Evolutionary conservation across 1,140 invertebrate species (phyloP).

Genomic region (Theocolax elegans): DNA sequence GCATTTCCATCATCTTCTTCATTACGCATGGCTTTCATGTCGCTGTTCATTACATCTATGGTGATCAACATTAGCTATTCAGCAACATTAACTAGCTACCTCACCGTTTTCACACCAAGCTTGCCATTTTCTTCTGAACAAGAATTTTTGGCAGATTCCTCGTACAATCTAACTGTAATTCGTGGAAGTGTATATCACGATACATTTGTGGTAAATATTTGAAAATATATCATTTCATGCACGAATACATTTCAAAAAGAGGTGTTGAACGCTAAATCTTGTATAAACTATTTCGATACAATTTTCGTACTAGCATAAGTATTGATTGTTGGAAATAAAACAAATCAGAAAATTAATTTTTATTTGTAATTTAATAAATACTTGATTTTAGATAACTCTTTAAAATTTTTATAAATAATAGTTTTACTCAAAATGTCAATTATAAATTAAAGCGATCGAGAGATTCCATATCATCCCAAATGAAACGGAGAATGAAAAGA

Average conservation of each 20-base stretch:
- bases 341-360: background rate
- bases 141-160: conserved; percentile 14
- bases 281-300: background rate
- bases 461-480: background rate
- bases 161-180: conserved; percentile 14
- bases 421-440: no score
- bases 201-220: conserved; percentile 2
- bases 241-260: no score
- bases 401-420: background rate
- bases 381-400: background rate
- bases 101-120: background rate
- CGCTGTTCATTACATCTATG: conserved; percentile 11
- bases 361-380: background rate
- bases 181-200: conserved; percentile 25
- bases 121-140: conserved; percentile 25
- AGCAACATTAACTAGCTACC: conserved; percentile 25
- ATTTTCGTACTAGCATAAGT: no score
- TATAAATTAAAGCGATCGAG: conserved; percentile 6
- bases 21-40: conserved; percentile 7
- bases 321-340: background rate
- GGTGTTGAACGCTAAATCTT: no score
- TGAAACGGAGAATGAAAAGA: background rate
- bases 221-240: no score
- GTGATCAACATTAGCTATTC: conserved; percentile 25
- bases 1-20: background rate